Percentiles rank a stretch among this genome's conserved stretches.
Evolutionary conservation across 35 echinoderm and acorn worm genomes (phyloP).

Genomic region (Ptychodera flava): DNA sequence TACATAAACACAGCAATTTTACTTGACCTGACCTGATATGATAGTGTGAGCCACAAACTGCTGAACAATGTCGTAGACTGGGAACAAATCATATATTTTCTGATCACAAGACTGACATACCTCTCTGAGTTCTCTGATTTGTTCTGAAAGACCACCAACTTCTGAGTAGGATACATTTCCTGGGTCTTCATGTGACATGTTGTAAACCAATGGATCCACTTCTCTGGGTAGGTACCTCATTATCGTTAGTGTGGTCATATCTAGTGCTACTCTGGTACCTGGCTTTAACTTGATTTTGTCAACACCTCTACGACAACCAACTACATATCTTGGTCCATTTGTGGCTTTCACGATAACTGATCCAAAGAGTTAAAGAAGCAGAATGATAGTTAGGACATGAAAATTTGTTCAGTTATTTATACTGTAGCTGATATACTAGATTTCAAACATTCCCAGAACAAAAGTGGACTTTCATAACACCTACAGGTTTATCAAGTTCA

Average conservation of each 20-base stretch:
- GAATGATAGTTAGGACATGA: neutral
- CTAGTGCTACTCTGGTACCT: conserved; percentile 89
- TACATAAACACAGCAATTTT: too few relatives aligned
- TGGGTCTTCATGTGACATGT: conserved; percentile 99
- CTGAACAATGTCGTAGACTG: neutral
- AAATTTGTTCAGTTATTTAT: too few relatives aligned
- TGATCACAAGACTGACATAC: conserved; percentile 9
- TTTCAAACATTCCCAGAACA: too few relatives aligned
- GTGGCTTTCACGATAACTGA: conserved; percentile 99
- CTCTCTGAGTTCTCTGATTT: conserved; percentile 96
- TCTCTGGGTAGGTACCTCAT: conserved; percentile 99
- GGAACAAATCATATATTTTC: neutral
- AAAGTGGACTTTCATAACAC: too few relatives aligned
- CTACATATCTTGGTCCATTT: conserved; percentile 92
- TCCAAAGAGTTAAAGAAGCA: too few relatives aligned
- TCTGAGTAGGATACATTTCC: conserved; percentile 91
- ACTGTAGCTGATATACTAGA: too few relatives aligned
- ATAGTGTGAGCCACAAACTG: too few relatives aligned
- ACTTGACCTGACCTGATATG: too few relatives aligned
- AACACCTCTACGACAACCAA: conserved; percentile 85
- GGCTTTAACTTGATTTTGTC: conserved; percentile 91
- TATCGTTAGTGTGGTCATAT: conserved; percentile 98
- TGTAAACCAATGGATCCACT: conserved; percentile 93
- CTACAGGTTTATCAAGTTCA: too few relatives aligned
- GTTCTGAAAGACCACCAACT: conserved; percentile 84